Evolutionary conservation across 2,888 invertebrate genomes (phyloP), one percentile per base, ranked within the genome.

Genomic region (Autographa pulchrina): DNA sequence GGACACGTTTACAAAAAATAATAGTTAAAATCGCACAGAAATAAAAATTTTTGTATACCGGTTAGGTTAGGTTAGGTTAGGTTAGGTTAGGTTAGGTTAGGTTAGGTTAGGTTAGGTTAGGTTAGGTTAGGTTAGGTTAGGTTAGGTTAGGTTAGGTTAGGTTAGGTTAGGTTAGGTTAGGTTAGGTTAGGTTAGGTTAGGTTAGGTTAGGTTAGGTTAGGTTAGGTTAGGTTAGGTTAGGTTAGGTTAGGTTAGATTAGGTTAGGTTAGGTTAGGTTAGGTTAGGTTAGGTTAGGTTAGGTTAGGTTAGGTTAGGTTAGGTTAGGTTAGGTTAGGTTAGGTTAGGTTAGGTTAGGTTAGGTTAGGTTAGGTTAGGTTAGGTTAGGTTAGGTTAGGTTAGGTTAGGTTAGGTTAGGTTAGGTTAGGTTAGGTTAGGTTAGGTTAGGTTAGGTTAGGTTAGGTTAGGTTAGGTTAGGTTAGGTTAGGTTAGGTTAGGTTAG

Each of bases 401-500:
- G 65, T 62, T 62, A 68, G 73, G 69, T 66, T 59, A 69, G 69
- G 66, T 62, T 63, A 73, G 69, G 66, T 65, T 65, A 62, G 68
- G 68, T 65, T 68, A 64, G 70, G 70, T 65, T 67, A 74, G 70
- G 67, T 67, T 60, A 63, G 69, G 65, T 70, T 65, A 68, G 74
- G 74, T 70, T 70, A 65, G 68, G 70, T 68, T 70, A 65, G 70
- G 68, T 69, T 66, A 66, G 66, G 64, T 68, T 68, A 70, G 65
- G 65, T 58, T 61, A 52, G 65, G 63, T 68, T 48, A 67, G 69
- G 35, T 75, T 72, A 75, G 73, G 70, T 69, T 68, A 77, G 74
- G 72, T 68, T 74, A 72, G 72, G 74, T 72, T 73, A 72, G 75
- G 70, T 73, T 74, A 73, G 74, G 77, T 70, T 75, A 72, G 74